These are phyloP conservation scores for Drosophila acutilabella DNA, from an alignment of 2,888 invertebrate species.

Conservation along the genomic window DNA sequence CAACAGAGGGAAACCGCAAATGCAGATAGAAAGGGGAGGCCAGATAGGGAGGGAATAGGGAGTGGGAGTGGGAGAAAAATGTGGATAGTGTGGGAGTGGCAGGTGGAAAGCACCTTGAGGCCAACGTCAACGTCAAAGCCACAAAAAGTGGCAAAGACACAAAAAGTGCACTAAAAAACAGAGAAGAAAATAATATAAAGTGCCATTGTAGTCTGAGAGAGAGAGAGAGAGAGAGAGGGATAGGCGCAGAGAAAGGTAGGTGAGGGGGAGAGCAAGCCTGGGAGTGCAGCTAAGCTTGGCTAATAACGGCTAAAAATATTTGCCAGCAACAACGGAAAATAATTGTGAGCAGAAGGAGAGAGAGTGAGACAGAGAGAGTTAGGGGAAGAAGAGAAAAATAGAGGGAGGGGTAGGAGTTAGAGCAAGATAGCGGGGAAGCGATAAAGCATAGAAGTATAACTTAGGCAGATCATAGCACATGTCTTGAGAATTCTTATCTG, in stretches of 20 bases:
- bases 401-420: no score
- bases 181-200: conserved; percentile 64
- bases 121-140: conserved; percentile 59
- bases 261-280: background rate
- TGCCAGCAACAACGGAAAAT: conserved; percentile 75
- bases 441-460: background rate
- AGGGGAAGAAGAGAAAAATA: no score
- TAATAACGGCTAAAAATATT: conserved; percentile 51
- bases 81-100: background rate
- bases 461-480: background rate
- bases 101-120: conserved; percentile 21
- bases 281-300: conserved; percentile 33
- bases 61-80: background rate
- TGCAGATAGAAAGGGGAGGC: background rate
- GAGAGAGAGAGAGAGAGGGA: no score
- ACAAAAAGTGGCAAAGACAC: conserved; percentile 42
- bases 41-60: background rate
- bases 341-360: conserved; percentile 66
- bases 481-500: background rate
- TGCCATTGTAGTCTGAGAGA: conserved; percentile 64
- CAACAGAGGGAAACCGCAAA: conserved; percentile 52
- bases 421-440: background rate
- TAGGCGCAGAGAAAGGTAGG: no score
- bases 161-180: conserved; percentile 33
- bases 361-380: conserved; percentile 20